These are phyloP conservation scores for Platycnemis pennipes DNA, from an alignment of 2,888 invertebrate genomes.

Conservation along the genomic window DNA sequence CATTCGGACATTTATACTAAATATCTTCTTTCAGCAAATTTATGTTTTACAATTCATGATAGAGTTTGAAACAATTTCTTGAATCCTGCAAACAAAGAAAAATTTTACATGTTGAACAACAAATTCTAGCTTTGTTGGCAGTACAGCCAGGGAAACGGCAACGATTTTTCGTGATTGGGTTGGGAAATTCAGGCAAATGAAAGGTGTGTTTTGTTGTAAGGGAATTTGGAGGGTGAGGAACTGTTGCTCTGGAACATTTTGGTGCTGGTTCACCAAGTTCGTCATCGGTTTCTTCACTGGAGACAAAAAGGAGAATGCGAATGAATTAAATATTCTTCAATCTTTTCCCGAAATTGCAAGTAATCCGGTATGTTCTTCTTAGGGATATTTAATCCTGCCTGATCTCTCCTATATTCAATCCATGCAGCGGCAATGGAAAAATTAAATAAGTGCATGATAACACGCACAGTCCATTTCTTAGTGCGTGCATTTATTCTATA, in stretches of 20 bases:
- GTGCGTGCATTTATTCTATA: constrained; percentile 70
- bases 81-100: neutral
- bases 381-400: neutral
- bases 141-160: constrained; percentile 44
- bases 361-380: constrained; percentile 62
- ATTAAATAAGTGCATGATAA: constrained; percentile 71
- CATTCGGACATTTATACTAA: too few species aligned
- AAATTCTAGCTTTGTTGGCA: constrained; percentile 8
- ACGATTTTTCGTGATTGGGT: neutral
- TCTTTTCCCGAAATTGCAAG: constrained; percentile 44
- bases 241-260: neutral
- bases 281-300: too few species aligned
- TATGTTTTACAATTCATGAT: constrained; percentile 39
- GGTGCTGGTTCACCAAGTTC: too few species aligned
- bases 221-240: neutral
- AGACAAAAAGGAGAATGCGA: neutral
- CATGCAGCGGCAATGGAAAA: constrained; percentile 70
- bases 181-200: constrained; percentile 44
- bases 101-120: constrained; percentile 8
- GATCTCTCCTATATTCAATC: constrained; percentile 69
- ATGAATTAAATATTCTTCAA: constrained; percentile 61
- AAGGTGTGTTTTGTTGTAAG: neutral
- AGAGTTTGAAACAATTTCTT: constrained; percentile 14
- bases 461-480: constrained; percentile 70
- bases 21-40: too few species aligned